These are phyloP conservation scores for Zhuqinia jingwanae DNA, from an alignment of 2,888 invertebrate species.

Conservation along the genomic window DNA sequence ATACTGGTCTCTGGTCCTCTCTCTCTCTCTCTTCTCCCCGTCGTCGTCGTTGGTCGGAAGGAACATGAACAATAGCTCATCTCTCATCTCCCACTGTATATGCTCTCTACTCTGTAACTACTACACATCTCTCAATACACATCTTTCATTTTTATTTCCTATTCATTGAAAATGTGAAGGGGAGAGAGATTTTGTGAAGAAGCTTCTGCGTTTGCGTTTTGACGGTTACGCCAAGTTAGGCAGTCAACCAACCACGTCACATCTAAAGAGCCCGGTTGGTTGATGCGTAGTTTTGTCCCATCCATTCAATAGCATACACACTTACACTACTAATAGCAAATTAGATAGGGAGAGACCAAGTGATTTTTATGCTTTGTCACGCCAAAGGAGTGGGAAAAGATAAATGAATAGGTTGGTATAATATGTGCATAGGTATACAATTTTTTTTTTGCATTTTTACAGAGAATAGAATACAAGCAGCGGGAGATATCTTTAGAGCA, in stretches of 20 bases:
- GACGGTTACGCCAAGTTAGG: slow-evolving; percentile 68
- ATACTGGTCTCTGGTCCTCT: slow-evolving; percentile 47
- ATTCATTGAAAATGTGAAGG: slow-evolving; percentile 44
- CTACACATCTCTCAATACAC: background rate
- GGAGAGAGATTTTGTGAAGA: slow-evolving; percentile 15
- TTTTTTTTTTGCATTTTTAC: too few species aligned
- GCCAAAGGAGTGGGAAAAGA: slow-evolving; percentile 18
- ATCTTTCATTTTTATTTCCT: slow-evolving; percentile 31
- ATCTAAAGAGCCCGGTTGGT: slow-evolving; percentile 63
- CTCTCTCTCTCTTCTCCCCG: too few species aligned
- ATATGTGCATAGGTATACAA: slow-evolving; percentile 18
- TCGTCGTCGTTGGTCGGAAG: too few species aligned
- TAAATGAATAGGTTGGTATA: slow-evolving; percentile 43
- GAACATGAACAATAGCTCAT: slow-evolving; percentile 64
- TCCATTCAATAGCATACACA: slow-evolving; percentile 22
- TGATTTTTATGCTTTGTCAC: slow-evolving; percentile 61
- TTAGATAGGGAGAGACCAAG: slow-evolving; percentile 18
- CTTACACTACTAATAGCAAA: slow-evolving; percentile 58
- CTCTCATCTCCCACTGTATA: too few species aligned
- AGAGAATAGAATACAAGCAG: too few species aligned
- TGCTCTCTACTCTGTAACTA: background rate
- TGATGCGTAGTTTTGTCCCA: slow-evolving; percentile 50
- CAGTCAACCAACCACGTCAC: slow-evolving; percentile 63
- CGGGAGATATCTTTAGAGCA: slow-evolving; percentile 32
- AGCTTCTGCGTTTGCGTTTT: slow-evolving; percentile 48